These are phyloP conservation scores for Dicyrtoma fusca DNA, from an alignment of 2,888 invertebrate species.

Conservation along the genomic window DNA sequence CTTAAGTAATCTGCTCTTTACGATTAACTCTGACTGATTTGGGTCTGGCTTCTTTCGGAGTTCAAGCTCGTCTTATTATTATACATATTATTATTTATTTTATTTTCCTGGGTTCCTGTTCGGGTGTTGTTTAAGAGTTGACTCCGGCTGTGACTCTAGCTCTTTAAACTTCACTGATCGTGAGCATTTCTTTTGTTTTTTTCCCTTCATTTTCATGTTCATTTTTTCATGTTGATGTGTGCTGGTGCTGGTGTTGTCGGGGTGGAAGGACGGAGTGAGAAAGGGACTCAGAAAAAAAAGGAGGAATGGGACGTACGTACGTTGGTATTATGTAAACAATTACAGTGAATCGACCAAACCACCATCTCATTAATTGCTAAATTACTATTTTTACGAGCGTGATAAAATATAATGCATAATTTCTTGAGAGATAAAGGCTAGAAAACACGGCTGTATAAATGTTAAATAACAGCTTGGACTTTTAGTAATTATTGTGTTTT, in stretches of 20 bases:
- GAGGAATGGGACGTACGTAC: background rate
- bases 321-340: constrained; percentile 10
- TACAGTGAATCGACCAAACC: constrained; percentile 21
- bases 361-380: constrained; percentile 11
- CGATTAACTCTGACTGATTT: no score
- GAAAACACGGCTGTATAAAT: constrained; percentile 17
- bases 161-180: no score
- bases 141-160: no score
- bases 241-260: no score
- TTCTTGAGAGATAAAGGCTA: background rate
- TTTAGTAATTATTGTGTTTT: constrained; percentile 24
- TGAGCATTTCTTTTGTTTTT: background rate
- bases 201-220: constrained; percentile 5
- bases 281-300: background rate
- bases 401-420: constrained; percentile 12
- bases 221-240: background rate
- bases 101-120: no score
- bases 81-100: background rate
- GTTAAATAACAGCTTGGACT: constrained; percentile 9
- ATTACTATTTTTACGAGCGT: background rate
- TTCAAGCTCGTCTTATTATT: background rate
- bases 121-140: no score
- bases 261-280: background rate
- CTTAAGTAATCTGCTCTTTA: no score
- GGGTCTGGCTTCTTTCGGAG: no score